phyloP scores from a whole-genome alignment of 92 coral and sea anemone genomes.

The Phenganax stokvisi region DNA sequence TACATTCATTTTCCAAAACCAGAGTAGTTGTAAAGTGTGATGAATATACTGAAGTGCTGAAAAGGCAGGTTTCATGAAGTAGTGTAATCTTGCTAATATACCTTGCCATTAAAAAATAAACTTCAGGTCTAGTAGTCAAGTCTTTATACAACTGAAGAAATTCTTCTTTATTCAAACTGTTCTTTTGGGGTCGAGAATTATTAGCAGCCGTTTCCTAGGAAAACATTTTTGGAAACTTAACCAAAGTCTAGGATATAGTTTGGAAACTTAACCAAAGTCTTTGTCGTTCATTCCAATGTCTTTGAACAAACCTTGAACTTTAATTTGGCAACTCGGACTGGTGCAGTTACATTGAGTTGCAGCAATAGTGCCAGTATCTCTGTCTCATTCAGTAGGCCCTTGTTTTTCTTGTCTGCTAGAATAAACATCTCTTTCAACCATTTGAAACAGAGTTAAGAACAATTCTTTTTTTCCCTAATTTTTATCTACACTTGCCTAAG shows the following conservation, averaged over 20 bases:
- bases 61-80: too few species aligned
- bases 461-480: background rate
- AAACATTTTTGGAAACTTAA: background rate
- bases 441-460: constrained; percentile 55
- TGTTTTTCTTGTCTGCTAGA: constrained; percentile 83
- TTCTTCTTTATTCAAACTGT: constrained; percentile 82
- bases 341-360: constrained; percentile 78
- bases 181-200: constrained; percentile 78
- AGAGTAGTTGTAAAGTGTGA: too few species aligned
- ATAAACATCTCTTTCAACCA: constrained; percentile 93
- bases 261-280: background rate
- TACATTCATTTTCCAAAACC: background rate
- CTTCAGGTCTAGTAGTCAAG: constrained; percentile 94
- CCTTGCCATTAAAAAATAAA: constrained; percentile 97
- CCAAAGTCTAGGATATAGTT: background rate
- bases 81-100: constrained; percentile 6
- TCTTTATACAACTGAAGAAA: constrained; percentile 92
- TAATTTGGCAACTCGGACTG: constrained; percentile 71
- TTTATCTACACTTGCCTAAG: too few species aligned
- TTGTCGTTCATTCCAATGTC: background rate
- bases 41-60: too few species aligned
- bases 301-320: constrained; percentile 74
- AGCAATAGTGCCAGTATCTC: constrained; percentile 70
- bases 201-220: constrained; percentile 78
- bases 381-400: constrained; percentile 77